Conservation (phyloP, 2,888 invertebrate genomes). For the Drosophila aldrichi region DNA sequence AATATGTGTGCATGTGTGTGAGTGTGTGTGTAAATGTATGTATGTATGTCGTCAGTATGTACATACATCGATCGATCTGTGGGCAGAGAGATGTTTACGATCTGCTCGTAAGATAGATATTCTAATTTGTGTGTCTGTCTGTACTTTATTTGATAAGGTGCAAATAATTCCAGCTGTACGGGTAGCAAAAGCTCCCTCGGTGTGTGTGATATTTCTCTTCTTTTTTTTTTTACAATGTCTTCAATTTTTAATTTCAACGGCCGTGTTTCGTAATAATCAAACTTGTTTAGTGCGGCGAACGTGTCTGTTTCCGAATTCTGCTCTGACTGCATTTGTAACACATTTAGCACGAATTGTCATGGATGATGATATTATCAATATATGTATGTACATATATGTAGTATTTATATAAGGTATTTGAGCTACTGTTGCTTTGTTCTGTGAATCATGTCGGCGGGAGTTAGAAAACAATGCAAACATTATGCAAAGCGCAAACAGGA, state of each 20-base stretch:
- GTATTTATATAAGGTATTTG: conserved; percentile 11
- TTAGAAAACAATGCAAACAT: conserved; percentile 1
- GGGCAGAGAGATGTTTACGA: conserved; percentile 25
- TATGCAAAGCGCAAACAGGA: conserved; percentile 23
- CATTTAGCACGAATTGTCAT: conserved; percentile 57
- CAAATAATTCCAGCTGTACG: conserved; percentile 65
- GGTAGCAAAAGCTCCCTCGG: conserved; percentile 14
- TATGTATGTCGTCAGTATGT: not conserved
- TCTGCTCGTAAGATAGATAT: conserved; percentile 52
- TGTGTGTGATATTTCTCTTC: not conserved
- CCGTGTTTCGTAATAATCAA: conserved; percentile 80
- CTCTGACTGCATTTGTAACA: conserved; percentile 68
- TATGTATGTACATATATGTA: conserved; percentile 5
- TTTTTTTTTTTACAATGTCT: conserved; percentile 40
- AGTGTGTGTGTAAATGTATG: not conserved
- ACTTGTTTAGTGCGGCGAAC: conserved; percentile 74
- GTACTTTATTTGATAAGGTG: conserved; percentile 78
- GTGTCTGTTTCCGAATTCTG: conserved; percentile 80
- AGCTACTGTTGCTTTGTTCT: conserved; percentile 42
- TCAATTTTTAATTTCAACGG: conserved; percentile 77
- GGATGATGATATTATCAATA: conserved; percentile 36
- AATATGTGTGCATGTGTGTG: not conserved
- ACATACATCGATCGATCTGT: conserved; percentile 4
- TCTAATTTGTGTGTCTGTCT: conserved; percentile 67
- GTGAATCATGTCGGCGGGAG: conserved; percentile 7